Conservation (phyloP, 2,888 invertebrate genomes). For the Lasioglossum morio region DNA sequence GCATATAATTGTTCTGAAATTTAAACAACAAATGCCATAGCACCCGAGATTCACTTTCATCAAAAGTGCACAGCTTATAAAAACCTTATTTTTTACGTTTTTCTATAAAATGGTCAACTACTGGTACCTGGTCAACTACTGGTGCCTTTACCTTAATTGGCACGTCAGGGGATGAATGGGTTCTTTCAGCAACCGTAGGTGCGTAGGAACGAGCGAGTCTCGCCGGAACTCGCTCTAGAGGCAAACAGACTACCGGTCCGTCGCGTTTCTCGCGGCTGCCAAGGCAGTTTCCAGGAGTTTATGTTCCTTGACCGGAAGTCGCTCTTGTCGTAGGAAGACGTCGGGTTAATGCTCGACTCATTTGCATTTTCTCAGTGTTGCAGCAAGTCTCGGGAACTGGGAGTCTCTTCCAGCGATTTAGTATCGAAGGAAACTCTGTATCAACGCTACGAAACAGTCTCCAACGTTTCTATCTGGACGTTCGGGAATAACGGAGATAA, state of each 20-base stretch:
- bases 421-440: neutral
- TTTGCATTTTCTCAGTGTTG: slow-evolving; percentile 41
- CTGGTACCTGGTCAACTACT: no score
- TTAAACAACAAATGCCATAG: no score
- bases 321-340: slow-evolving; percentile 32
- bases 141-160: no score
- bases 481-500: neutral
- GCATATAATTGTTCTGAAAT: no score
- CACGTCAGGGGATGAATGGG: neutral
- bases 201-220: slow-evolving; percentile 25
- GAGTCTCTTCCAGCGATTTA: neutral
- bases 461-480: neutral
- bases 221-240: slow-evolving; percentile 66
- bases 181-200: slow-evolving; percentile 28
- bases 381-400: neutral
- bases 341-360: slow-evolving; percentile 19
- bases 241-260: slow-evolving; percentile 75
- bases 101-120: no score
- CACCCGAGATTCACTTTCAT: no score
- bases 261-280: slow-evolving; percentile 63
- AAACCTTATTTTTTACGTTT: no score
- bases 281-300: slow-evolving; percentile 59
- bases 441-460: neutral
- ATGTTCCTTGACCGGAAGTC: slow-evolving; percentile 64
- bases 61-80: no score